Conservation (phyloP, 2,113 vertebrate genomes). For the Strigops habroptila region DNA sequence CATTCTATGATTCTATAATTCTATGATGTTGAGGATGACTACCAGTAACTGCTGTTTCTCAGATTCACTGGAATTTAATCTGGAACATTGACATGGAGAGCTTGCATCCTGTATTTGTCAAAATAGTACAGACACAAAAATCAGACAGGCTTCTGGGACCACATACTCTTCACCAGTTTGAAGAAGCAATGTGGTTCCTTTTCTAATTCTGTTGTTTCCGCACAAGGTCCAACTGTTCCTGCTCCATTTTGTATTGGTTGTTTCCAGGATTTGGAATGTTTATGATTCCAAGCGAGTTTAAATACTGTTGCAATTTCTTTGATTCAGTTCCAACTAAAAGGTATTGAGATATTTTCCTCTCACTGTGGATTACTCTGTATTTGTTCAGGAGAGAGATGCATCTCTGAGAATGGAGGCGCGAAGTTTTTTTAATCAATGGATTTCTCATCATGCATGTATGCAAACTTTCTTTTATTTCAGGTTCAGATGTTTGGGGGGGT, state of each 20-base stretch:
- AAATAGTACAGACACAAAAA: background rate
- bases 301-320: background rate
- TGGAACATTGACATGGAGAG: background rate
- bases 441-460: background rate
- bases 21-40: background rate
- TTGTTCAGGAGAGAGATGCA: background rate
- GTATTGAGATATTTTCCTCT: background rate
- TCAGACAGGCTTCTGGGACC: background rate
- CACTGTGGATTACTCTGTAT: background rate
- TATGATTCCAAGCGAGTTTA: background rate
- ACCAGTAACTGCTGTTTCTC: background rate
- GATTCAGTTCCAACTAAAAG: background rate
- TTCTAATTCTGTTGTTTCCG: background rate
- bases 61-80: background rate
- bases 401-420: background rate
- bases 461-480: background rate
- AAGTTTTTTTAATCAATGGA: background rate
- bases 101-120: background rate
- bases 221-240: background rate
- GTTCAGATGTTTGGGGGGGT: background rate
- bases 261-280: background rate
- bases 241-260: background rate
- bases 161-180: background rate
- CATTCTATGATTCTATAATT: background rate
- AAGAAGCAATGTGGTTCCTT: background rate